Percentiles rank a stretch among this genome's conserved stretches.
Evolutionary conservation across 1,140 invertebrate genomes (phyloP).

Genomic region (Metopolophium dirhodum): DNA sequence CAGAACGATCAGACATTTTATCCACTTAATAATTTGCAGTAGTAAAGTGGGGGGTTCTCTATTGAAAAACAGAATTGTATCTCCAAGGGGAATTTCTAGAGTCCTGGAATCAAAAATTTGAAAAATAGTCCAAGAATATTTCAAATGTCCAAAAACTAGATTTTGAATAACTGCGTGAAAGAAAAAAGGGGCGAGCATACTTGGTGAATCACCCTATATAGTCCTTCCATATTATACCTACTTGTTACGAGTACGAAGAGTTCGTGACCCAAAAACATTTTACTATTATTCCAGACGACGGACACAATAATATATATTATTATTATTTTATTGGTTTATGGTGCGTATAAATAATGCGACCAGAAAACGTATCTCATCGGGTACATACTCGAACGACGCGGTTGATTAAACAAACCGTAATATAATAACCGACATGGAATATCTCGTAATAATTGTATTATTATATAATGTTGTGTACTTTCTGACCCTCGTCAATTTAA

Average conservation of each 20-base stretch:
- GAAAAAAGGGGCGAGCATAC: too few species aligned
- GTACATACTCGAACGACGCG: neutral
- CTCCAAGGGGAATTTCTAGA: too few species aligned
- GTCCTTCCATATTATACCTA: neutral
- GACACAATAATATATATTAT: neutral
- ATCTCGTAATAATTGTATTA: too few species aligned
- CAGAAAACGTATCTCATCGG: neutral
- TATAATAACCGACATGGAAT: neutral
- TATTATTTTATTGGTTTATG: neutral
- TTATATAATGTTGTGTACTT: neutral
- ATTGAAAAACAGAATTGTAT: too few species aligned
- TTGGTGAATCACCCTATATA: neutral
- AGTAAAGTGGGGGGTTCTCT: too few species aligned
- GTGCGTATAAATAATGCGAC: neutral
- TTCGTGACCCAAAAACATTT: neutral
- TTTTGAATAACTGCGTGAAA: too few species aligned
- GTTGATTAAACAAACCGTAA: neutral
- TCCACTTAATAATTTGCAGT: too few species aligned
- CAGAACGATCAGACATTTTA: too few species aligned
- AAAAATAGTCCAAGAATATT: too few species aligned
- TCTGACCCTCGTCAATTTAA: neutral
- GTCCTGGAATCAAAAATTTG: too few species aligned
- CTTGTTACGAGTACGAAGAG: neutral
- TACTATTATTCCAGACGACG: neutral
- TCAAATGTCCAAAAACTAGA: too few species aligned